phyloP scores from a whole-genome alignment of 2,888 invertebrate species.

The Neoascia interrupta region DNA sequence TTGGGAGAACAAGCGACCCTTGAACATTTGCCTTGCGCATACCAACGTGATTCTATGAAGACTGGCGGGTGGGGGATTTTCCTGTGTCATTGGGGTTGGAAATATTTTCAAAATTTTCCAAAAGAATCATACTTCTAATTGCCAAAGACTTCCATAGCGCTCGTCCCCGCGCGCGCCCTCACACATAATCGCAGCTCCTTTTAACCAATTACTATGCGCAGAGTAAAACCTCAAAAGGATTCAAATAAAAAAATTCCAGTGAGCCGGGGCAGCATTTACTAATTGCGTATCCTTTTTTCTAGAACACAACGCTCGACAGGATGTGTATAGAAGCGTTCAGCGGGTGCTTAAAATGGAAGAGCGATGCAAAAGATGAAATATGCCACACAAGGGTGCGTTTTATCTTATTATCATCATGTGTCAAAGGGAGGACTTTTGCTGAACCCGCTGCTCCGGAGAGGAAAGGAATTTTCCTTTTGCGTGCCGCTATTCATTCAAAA shows the following conservation, averaged over 20 bases:
- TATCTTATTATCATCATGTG: slow-evolving; percentile 47
- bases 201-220: slow-evolving; percentile 30
- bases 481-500: neutral
- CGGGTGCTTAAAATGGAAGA: slow-evolving; percentile 20
- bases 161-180: no score
- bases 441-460: slow-evolving; percentile 2
- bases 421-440: slow-evolving; percentile 21
- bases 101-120: slow-evolving; percentile 13
- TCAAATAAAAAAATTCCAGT: neutral
- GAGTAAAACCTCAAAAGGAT: slow-evolving; percentile 29
- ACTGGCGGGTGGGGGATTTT: neutral
- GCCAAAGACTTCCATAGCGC: slow-evolving; percentile 21
- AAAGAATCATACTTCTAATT: slow-evolving; percentile 38
- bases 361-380: slow-evolving; percentile 50
- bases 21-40: slow-evolving; percentile 12
- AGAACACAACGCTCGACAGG: slow-evolving; percentile 3
- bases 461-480: neutral
- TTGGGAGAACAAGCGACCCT: slow-evolving; percentile 24
- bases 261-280: slow-evolving; percentile 8
- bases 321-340: neutral
- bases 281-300: slow-evolving; percentile 33
- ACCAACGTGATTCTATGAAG: slow-evolving; percentile 32
- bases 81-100: neutral
- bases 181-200: neutral
- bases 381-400: slow-evolving; percentile 50